Conservation (phyloP, 2,797 vertebrate genomes). For the Propithecus deckenii region DNA sequence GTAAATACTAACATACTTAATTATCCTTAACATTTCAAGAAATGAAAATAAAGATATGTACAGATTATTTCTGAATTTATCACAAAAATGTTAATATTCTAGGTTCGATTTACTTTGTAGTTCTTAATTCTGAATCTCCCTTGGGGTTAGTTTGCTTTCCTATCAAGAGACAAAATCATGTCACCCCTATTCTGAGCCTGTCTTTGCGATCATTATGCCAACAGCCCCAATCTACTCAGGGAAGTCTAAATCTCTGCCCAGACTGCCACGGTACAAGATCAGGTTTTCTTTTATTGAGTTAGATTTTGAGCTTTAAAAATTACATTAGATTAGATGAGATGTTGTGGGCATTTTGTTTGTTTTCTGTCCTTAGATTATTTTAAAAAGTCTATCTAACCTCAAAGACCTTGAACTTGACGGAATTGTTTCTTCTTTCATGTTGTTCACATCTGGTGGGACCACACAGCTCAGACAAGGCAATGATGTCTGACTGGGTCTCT, state of each 20-base stretch:
- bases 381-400: background rate
- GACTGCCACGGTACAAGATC: background rate
- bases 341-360: background rate
- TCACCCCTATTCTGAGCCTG: background rate
- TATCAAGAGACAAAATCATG: background rate
- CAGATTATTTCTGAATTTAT: background rate
- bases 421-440: background rate
- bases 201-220: background rate
- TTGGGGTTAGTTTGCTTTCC: background rate
- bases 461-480: background rate
- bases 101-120: background rate
- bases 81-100: background rate
- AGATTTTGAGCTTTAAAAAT: background rate
- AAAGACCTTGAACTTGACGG: background rate
- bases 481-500: background rate
- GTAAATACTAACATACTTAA: background rate
- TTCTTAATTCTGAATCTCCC: background rate
- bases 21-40: background rate
- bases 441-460: background rate
- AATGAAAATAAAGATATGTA: background rate
- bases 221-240: background rate
- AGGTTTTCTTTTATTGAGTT: background rate
- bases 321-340: background rate
- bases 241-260: background rate
- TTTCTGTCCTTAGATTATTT: background rate